Conservation (phyloP, 2,888 invertebrate species). For the Piscicola geometra region DNA sequence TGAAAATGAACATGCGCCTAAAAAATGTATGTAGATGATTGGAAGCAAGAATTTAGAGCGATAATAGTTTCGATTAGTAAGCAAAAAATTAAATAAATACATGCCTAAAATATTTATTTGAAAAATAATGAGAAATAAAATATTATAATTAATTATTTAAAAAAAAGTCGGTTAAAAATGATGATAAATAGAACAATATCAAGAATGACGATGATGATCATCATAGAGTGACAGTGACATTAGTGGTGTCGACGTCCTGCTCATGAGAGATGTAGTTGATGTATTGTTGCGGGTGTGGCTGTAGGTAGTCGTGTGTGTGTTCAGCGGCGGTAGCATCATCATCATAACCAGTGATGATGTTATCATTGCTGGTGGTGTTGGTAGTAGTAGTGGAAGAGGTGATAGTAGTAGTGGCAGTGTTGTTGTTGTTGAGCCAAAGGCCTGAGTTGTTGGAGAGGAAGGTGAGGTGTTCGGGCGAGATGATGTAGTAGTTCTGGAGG, state of each 20-base stretch:
- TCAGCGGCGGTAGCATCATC: background rate
- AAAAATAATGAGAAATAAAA: too few species aligned
- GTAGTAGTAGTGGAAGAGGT: too few species aligned
- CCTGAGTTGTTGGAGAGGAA: constrained; percentile 1
- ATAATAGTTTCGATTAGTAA: too few species aligned
- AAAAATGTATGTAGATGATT: too few species aligned
- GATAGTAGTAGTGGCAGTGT: too few species aligned
- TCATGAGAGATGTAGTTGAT: constrained; percentile 4
- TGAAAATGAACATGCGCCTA: too few species aligned
- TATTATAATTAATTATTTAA: too few species aligned
- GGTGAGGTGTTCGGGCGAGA: background rate
- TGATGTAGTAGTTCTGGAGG: background rate
- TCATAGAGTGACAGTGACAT: background rate
- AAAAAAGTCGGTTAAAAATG: background rate
- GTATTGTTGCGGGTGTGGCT: background rate
- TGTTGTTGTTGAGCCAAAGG: constrained; percentile 3
- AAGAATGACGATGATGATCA: background rate
- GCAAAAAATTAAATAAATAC: too few species aligned
- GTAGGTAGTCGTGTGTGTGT: background rate
- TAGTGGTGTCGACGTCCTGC: constrained; percentile 13
- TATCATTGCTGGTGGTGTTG: too few species aligned
- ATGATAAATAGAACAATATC: too few species aligned
- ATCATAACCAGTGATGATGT: background rate
- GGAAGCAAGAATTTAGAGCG: too few species aligned
- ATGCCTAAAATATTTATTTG: too few species aligned